Evolutionary conservation across 1,140 invertebrate genomes (phyloP), one percentile per base, ranked within the genome.

Genomic region (Pissodes strobi): DNA sequence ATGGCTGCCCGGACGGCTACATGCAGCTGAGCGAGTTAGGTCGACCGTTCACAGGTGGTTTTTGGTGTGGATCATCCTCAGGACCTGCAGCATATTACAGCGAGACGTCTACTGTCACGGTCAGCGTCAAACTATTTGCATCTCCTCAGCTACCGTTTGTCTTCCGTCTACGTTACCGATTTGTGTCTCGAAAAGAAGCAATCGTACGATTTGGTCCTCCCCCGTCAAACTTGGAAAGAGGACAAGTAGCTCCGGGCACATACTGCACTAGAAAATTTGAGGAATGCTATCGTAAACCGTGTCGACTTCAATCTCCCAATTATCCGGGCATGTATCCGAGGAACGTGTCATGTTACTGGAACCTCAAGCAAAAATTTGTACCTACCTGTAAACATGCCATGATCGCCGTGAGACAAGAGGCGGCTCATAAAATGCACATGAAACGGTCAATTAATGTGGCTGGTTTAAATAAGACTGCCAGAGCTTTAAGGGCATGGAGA

Each of bases 261-360:
- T 92, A 93, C 79, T 94, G 92, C 78, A 92, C 90, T 38, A 84
- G 91, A 49, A 90, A 91, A 68, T 93, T 93, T 72, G 90, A 94
- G 78, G 90, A 93, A 73, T 94, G 92, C 72, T 90, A 93, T 76
- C 83, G 88, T 56, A 91, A 90, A 73, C 85, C 86, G 39, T 94
- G 92, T 73, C 85, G 89, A 23, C 79, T 94, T 25, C 92, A 94
- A 79, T 83, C 82, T 19, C 92, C 93, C n/a, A 94, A 95, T 79
- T 95, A 93, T 78, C 93, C 93, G 0, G 92, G 92, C 12, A 90
- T 94, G 82, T 95, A 95, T 79, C 93, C 92, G 1, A 83, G 90
- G 39, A 93, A 95, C 76, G 90, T 92, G 2, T 91, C 90, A 8
- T 94, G 91, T 75, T 86, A 90, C 71, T 89, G 90, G 81, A 91